Base-by-base conservation (phyloP, 2,797 vertebrate genomes). In the Myripristis jacobus region DNA sequence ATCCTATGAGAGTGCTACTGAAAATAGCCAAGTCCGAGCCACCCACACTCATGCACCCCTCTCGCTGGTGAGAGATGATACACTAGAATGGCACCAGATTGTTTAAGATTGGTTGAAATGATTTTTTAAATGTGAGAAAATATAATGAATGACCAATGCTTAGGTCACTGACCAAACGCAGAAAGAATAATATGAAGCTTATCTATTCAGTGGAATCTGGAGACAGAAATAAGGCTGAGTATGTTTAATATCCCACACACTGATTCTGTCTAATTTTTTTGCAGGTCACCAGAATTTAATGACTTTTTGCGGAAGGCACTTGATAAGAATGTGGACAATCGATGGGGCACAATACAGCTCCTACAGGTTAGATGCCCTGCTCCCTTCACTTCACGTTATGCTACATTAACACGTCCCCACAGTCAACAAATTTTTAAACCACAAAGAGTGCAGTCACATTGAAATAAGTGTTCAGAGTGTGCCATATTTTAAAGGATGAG, bases 21-120 rank as follows among this genome's bases (percentile, higher is more conserved):
- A 99, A 98, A 96, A 99, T 99, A 84, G 98, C 98, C 71, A 99
- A 99, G 88, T 95, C 97, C 1, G 98, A 99, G 70, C 98, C 98
- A 0, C 98, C 98, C 53, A 96, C 96, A 0, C 92, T 99, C 72
- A 95, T 97, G 83, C 93, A 98, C 70, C 96, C 98, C 24, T 98
- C 97, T 60, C 96, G 94, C 91, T 99, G 98, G 98, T 99, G 79
- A 92, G 79, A 92, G 94, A 65, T 58, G 29, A 44, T 43, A 56
- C 16, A 7, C 48, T 52, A 57, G 70, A 61, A 75, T 66, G 84
- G 51, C 54, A 19, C 55, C 51, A 74, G 53, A 75, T 78, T 79
- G 69, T 75, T 87, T 82, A 43, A 25, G 0, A 53, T 19, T 29
- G 62, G 34, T 48, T 76, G 81, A 80, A 38, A 71, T 69, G 67